Evolutionary conservation across 2,113 vertebrate species (phyloP), one percentile per base, ranked within the genome.

Genomic region (Crotalus tigris): DNA sequence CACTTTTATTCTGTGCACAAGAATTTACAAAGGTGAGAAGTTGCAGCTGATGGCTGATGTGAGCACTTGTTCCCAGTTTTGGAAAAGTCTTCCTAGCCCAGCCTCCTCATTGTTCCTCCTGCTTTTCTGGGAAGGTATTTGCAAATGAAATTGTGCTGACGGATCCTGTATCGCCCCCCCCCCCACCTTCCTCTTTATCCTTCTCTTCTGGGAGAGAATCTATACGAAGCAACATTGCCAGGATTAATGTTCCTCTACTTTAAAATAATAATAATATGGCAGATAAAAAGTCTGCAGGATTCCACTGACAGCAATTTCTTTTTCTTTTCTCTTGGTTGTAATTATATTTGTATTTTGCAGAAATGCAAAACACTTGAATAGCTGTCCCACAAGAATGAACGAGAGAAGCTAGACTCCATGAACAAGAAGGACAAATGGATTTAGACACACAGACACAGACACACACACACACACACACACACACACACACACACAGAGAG

Each of bases 261-360:
- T 91, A 21, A 90, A 90, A 90, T 54, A 88, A 54, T 54, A 46
- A 75, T 75, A 88, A 88, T 1, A 61, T 54, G 91, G 91, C 85
- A 92, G 91, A 92, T 92, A 92, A 92, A 81, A 92, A 69, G 58
- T 7, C 26, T 88, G 57, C 57, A 64, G 91, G 57, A 87, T 61
- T 12, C 46, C 26, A 61, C 7, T 92, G 85, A 92, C 85, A 54
- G 17, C 1, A 57, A 53, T 92, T 64, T 64, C 29, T 64, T 53
- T 59, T 13, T 61, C 8, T 17, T 92, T 75, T 94, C 88, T 91
- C 59, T 57, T 89, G 88, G 51, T 53, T 90, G 87, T 93, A 92
- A 95, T 94, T 94, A 93, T 46, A 64, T 64, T 51, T 88, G 55
- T 92, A 87, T 59, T 87, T 61, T 61, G 46, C 86, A 91, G 90